Evolutionary conservation across 2,113 vertebrate species (phyloP).

Genomic region (Menidia beryllina): DNA sequence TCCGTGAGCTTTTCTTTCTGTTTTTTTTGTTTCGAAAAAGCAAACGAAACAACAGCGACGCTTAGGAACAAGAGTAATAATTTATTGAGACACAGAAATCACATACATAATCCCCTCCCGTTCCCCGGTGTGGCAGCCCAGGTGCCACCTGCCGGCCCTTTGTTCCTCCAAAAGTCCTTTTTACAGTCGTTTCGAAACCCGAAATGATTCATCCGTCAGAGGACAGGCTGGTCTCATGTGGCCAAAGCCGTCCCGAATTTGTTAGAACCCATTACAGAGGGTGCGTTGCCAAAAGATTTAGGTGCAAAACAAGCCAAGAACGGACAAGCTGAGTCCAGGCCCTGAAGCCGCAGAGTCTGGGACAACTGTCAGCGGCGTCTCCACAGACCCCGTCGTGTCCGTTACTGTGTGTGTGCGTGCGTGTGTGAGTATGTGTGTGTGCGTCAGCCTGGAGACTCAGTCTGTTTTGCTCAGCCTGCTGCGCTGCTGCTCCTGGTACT

Average conservation of each 20-base stretch:
- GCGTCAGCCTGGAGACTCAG: constrained; percentile 12
- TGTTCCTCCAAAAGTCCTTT: background rate
- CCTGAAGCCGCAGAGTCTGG: background rate
- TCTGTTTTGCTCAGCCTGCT: constrained; percentile 24
- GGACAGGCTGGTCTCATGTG: constrained; percentile 9
- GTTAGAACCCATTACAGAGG: background rate
- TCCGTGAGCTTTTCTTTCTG: background rate
- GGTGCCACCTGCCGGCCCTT: constrained; percentile 52
- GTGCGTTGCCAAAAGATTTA: background rate
- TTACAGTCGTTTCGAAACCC: background rate
- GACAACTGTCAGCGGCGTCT: background rate
- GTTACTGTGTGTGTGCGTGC: background rate
- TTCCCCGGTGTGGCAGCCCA: background rate
- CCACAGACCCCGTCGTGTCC: background rate
- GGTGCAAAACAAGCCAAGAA: constrained; percentile 5
- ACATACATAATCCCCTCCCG: constrained; percentile 2
- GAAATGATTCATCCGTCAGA: background rate
- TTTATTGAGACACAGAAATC: constrained; percentile 62
- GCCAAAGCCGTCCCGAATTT: background rate
- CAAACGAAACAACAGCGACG: constrained; percentile 32
- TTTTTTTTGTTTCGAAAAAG: constrained; percentile 14
- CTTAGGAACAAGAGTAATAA: constrained; percentile 43
- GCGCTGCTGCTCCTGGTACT: constrained; percentile 85
- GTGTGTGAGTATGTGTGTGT: background rate
- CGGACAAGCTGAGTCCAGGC: background rate